phyloP scores from a whole-genome alignment of 1,140 invertebrate species.

The Cotesia vestalis region DNA sequence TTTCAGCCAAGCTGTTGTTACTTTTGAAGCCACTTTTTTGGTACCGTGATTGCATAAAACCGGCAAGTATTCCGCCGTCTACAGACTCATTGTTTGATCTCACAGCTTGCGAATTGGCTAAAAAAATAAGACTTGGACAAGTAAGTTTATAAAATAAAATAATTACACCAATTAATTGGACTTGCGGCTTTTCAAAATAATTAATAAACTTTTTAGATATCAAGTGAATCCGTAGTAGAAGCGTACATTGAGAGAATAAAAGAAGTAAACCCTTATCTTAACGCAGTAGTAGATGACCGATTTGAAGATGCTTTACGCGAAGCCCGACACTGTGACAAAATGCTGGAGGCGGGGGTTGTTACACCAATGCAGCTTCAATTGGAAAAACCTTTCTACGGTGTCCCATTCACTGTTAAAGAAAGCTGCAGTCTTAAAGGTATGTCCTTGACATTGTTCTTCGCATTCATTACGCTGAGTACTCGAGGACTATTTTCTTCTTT shows the following conservation, averaged over 20 bases:
- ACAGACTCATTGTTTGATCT: conserved; percentile 50
- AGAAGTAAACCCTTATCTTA: conserved; percentile 77
- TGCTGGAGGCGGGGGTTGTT: conserved; percentile 58
- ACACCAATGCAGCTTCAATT: conserved; percentile 56
- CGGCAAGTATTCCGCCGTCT: conserved; percentile 47
- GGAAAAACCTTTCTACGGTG: conserved; percentile 75
- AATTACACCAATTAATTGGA: not conserved
- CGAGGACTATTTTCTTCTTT: not conserved
- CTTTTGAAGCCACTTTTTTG: conserved; percentile 44
- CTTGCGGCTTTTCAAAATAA: not conserved
- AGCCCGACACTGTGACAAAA: conserved; percentile 70
- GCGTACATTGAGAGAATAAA: conserved; percentile 75
- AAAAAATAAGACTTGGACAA: conserved; percentile 63
- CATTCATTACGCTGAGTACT: not conserved
- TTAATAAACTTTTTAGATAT: conserved; percentile 60
- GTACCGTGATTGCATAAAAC: conserved; percentile 43
- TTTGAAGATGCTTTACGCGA: conserved; percentile 76
- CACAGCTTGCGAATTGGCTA: conserved; percentile 55
- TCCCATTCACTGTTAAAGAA: conserved; percentile 84
- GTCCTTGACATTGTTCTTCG: not conserved
- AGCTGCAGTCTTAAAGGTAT: conserved; percentile 74
- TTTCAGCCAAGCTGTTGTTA: conserved; percentile 25
- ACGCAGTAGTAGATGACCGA: conserved; percentile 79
- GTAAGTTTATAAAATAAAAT: conserved; percentile 42
- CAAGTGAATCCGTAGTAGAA: conserved; percentile 71